These are phyloP conservation scores for Lasius fuliginosus DNA, from an alignment of 2,888 invertebrate genomes.

Conservation along the genomic window DNA sequence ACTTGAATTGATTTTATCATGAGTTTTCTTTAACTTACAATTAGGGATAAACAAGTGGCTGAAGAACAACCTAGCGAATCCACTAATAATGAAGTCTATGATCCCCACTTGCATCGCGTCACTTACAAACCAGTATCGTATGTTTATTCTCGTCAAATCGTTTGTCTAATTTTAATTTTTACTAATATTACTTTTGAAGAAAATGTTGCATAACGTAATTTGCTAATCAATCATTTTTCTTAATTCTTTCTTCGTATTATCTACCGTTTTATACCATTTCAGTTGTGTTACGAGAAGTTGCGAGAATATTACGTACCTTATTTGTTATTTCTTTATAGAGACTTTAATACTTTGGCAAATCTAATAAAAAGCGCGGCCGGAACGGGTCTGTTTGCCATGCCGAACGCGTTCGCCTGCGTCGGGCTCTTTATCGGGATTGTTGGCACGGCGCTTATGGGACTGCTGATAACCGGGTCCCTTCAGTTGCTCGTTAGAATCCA, in stretches of 20 bases:
- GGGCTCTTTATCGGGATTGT: slow-evolving; percentile 75
- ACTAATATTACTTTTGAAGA: neutral
- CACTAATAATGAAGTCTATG: slow-evolving; percentile 59
- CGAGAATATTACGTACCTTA: neutral
- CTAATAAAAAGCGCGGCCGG: slow-evolving; percentile 77
- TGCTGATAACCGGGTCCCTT: slow-evolving; percentile 72
- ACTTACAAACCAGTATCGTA: slow-evolving; percentile 71
- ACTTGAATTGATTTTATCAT: neutral
- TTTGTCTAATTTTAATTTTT: neutral
- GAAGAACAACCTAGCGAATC: slow-evolving; percentile 16
- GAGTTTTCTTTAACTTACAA: neutral
- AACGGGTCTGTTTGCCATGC: slow-evolving; percentile 78
- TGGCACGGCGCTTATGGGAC: slow-evolving; percentile 73
- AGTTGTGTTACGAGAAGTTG: neutral
- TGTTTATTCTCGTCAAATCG: slow-evolving; percentile 15
- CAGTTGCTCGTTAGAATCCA: slow-evolving; percentile 76
- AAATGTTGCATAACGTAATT: neutral
- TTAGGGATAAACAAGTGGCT: neutral
- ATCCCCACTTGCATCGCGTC: slow-evolving; percentile 71
- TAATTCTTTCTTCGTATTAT: neutral
- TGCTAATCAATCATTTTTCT: neutral
- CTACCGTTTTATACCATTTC: neutral
- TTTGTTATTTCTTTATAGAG: slow-evolving; percentile 61
- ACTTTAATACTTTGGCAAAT: slow-evolving; percentile 72
- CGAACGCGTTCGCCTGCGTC: slow-evolving; percentile 77